Percentiles rank a stretch among this genome's conserved stretches.
Evolutionary conservation across 1,140 invertebrate species (phyloP).

Genomic region (Metaphire vulgaris): DNA sequence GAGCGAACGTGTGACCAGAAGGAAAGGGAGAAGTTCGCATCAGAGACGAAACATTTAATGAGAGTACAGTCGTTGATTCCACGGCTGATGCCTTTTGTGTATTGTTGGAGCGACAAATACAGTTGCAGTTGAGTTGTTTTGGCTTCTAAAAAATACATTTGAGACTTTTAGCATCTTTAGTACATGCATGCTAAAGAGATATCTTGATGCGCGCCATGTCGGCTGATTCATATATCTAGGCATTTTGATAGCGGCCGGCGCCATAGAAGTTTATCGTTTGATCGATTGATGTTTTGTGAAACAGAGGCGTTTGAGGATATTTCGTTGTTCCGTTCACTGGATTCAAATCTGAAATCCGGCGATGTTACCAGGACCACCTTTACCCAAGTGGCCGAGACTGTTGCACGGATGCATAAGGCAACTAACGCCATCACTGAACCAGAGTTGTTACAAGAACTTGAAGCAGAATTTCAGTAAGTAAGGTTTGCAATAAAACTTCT

Average conservation of each 20-base stretch:
- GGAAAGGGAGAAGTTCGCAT: background rate
- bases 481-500: too few species aligned
- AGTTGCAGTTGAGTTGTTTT: background rate
- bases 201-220: too few species aligned
- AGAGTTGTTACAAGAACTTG: background rate
- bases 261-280: too few species aligned
- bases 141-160: too few species aligned
- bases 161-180: too few species aligned
- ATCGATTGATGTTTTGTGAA: background rate
- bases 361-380: background rate
- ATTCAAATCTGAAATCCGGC: background rate
- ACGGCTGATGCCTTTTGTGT: background rate
- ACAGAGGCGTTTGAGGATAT: background rate
- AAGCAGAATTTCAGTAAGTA: background rate
- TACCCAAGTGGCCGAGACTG: background rate
- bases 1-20: background rate
- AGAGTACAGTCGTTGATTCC: background rate
- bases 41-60: background rate
- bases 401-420: background rate
- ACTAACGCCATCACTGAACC: background rate
- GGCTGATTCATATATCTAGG: too few species aligned
- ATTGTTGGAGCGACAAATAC: background rate
- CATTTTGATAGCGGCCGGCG: too few species aligned
- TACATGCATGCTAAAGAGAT: too few species aligned
- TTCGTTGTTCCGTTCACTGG: background rate